These are phyloP conservation scores for Drosophila funebris DNA, from an alignment of 1,140 invertebrate genomes.

Conservation along the genomic window DNA sequence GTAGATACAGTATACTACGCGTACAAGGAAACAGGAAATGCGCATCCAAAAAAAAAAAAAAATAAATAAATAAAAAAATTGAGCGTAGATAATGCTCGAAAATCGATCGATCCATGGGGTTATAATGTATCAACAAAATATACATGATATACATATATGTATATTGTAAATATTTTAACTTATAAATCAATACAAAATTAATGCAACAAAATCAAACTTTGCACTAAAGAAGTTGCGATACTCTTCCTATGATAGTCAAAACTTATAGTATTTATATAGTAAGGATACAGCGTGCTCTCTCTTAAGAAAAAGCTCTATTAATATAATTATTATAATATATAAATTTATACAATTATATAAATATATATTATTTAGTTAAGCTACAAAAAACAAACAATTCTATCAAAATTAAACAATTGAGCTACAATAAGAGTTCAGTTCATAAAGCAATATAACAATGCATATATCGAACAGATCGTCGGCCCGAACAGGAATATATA, in stretches of 20 bases:
- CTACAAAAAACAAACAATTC: neutral
- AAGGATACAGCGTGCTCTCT: too few relatives aligned
- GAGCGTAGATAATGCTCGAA: slow-evolving; percentile 40
- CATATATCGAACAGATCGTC: neutral
- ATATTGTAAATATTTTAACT: slow-evolving; percentile 21
- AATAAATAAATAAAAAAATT: too few relatives aligned
- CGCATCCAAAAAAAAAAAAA: neutral
- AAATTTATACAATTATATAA: too few relatives aligned
- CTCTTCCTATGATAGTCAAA: neutral
- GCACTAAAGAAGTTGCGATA: neutral
- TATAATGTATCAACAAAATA: slow-evolving; percentile 29
- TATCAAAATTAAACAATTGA: neutral
- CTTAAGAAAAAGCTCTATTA: too few relatives aligned
- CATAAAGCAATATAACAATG: neutral
- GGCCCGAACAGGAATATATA: neutral
- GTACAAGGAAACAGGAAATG: slow-evolving; percentile 41
- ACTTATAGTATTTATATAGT: too few relatives aligned
- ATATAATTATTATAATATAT: too few relatives aligned
- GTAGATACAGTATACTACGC: neutral
- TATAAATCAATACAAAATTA: slow-evolving; percentile 19
- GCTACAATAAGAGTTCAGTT: neutral
- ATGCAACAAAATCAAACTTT: neutral
- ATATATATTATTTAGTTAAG: neutral
- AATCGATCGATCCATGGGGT: slow-evolving; percentile 13
- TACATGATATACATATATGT: neutral